phyloP scores from a whole-genome alignment of 2,888 invertebrate species.

The Archaeoteleia sp. region DNA sequence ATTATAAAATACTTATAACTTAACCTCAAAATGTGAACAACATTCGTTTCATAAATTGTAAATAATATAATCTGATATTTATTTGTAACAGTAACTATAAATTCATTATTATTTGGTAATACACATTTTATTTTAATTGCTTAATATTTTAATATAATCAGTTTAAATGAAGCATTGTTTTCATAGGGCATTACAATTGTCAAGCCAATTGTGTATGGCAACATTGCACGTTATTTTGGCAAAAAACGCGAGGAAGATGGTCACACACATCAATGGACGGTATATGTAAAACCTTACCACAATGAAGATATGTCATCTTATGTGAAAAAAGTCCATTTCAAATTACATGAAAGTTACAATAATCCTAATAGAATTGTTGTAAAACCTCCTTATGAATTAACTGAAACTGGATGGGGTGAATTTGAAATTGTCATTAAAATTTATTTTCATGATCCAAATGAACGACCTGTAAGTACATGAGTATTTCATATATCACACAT shows the following conservation, averaged over 20 bases:
- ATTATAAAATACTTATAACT: too few relatives aligned
- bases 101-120: too few relatives aligned
- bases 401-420: slow-evolving; percentile 99
- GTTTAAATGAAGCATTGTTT: too few relatives aligned
- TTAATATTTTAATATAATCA: too few relatives aligned
- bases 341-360: slow-evolving; percentile 97
- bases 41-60: too few relatives aligned
- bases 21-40: too few relatives aligned
- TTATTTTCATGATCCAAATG: slow-evolving; percentile 97
- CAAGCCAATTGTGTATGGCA: slow-evolving; percentile 97
- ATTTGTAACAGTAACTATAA: too few relatives aligned
- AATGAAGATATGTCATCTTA: slow-evolving; percentile 96
- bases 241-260: slow-evolving; percentile 98
- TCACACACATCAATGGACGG: slow-evolving; percentile 99
- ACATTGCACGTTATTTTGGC: slow-evolving; percentile 95
- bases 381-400: slow-evolving; percentile 97
- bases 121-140: too few relatives aligned
- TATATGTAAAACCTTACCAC: slow-evolving; percentile 94
- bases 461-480: slow-evolving; percentile 87
- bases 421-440: slow-evolving; percentile 99
- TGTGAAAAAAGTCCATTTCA: slow-evolving; percentile 97
- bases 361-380: slow-evolving; percentile 95
- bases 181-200: slow-evolving; percentile 89
- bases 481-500: too few relatives aligned
- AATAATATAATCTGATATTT: too few relatives aligned